These are phyloP conservation scores for Halichoeres trimaculatus DNA, from an alignment of 2,113 vertebrate species.

Conservation along the genomic window DNA sequence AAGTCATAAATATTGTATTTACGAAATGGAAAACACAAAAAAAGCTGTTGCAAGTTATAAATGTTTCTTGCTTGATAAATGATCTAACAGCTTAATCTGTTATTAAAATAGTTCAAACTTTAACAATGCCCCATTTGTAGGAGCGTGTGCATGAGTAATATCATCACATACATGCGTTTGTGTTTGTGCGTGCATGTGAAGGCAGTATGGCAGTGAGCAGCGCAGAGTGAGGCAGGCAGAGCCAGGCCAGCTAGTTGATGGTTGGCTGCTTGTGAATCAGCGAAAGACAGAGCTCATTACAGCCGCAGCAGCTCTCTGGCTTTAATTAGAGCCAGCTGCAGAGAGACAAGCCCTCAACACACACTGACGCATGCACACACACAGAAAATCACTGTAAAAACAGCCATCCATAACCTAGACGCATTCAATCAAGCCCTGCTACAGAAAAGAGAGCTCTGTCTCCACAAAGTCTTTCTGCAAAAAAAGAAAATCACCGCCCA, in stretches of 20 bases:
- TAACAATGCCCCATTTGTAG: constrained; percentile 15
- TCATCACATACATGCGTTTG: neutral
- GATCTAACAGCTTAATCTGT: neutral
- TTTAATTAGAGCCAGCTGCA: constrained; percentile 84
- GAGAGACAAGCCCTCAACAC: constrained; percentile 67
- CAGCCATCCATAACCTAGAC: constrained; percentile 78
- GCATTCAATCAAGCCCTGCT: constrained; percentile 66
- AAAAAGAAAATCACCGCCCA: constrained; percentile 22
- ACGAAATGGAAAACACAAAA: neutral
- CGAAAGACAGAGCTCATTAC: constrained; percentile 77
- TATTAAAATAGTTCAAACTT: neutral
- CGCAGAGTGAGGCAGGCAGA: constrained; percentile 43
- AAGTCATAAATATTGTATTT: neutral
- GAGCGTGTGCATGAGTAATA: too few relatives aligned
- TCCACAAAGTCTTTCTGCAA: constrained; percentile 40
- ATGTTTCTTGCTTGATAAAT: constrained; percentile 3
- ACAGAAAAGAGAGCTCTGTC: constrained; percentile 65
- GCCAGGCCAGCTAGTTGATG: constrained; percentile 79
- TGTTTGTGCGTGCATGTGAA: constrained; percentile 2
- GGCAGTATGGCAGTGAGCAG: constrained; percentile 14
- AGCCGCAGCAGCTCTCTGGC: constrained; percentile 70
- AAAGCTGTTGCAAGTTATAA: neutral
- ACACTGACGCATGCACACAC: constrained; percentile 20
- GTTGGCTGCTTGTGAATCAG: constrained; percentile 85
- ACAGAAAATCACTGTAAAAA: constrained; percentile 79